Evolutionary conservation across 2,113 vertebrate genomes (phyloP).

Genomic region (Neogobius melanostomus): DNA sequence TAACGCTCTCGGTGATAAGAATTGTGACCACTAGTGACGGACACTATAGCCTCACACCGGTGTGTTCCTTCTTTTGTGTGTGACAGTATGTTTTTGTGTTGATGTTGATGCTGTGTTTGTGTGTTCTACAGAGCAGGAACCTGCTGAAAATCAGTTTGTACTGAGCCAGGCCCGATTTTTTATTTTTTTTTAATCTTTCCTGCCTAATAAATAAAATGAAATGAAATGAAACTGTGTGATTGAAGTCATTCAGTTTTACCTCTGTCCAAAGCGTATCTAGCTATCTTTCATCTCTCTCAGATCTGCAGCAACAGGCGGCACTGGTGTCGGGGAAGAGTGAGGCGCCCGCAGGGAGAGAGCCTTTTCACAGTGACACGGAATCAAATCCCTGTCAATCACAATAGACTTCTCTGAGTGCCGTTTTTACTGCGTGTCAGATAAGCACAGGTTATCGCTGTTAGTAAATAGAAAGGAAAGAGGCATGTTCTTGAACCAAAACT

Average conservation of each 20-base stretch:
- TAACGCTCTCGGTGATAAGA: slow-evolving; percentile 60
- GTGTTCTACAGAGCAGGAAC: too few relatives aligned
- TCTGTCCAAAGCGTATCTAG: slow-evolving; percentile 17
- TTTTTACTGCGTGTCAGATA: slow-evolving; percentile 22
- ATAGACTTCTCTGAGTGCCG: slow-evolving; percentile 8
- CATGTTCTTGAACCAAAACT: neutral
- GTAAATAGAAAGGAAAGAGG: slow-evolving; percentile 18
- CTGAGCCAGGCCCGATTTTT: too few relatives aligned
- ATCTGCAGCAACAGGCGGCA: slow-evolving; percentile 55
- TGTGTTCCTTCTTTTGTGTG: too few relatives aligned
- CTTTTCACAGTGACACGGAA: slow-evolving; percentile 35
- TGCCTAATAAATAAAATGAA: too few relatives aligned
- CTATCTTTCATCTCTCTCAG: slow-evolving; percentile 59
- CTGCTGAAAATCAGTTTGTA: too few relatives aligned
- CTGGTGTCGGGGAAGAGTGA: slow-evolving; percentile 48
- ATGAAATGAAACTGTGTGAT: slow-evolving; percentile 44
- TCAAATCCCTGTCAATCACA: slow-evolving; percentile 40
- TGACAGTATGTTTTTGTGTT: too few relatives aligned
- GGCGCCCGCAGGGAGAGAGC: slow-evolving; percentile 44
- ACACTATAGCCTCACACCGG: too few relatives aligned
- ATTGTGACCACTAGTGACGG: too few relatives aligned
- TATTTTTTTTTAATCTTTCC: too few relatives aligned
- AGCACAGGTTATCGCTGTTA: slow-evolving; percentile 26
- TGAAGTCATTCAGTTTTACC: slow-evolving; percentile 45
- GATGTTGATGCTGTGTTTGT: too few relatives aligned